Evolutionary conservation across 2,888 invertebrate genomes (phyloP).

Genomic region (Trachelus troglodyta): DNA sequence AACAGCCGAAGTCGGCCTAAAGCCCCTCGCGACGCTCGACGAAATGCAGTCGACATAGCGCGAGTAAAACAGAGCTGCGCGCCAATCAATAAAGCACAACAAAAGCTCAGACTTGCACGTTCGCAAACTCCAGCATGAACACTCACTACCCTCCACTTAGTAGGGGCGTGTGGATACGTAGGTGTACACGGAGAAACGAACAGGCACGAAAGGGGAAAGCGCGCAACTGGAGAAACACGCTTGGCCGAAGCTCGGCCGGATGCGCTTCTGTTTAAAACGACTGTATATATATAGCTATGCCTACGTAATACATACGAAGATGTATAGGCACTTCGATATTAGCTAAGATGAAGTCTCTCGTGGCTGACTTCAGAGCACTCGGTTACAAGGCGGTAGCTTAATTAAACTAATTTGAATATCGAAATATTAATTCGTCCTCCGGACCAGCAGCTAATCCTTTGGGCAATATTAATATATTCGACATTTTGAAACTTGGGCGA

Average conservation of each 20-base stretch:
- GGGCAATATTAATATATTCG: background rate
- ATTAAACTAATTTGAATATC: background rate
- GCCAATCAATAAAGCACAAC: conserved; percentile 40
- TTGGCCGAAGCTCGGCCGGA: background rate
- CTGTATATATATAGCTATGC: background rate
- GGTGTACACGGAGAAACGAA: background rate
- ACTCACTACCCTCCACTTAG: background rate
- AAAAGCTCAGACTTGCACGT: conserved; percentile 38
- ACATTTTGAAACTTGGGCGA: background rate
- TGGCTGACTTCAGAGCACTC: background rate
- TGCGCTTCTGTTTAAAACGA: background rate
- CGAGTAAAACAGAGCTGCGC: background rate
- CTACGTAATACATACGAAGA: background rate
- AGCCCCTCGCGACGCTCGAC: background rate
- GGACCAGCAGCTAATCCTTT: background rate
- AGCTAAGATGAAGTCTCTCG: background rate
- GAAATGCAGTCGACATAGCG: conserved; percentile 1
- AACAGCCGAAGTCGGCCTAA: background rate
- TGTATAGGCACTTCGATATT: background rate
- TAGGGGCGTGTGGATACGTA: background rate
- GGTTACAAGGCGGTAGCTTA: background rate
- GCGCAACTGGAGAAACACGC: background rate
- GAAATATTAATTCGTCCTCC: background rate
- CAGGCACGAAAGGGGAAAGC: background rate
- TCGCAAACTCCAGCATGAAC: conserved; percentile 1